These are phyloP conservation scores for Pecten maximus DNA, from an alignment of 2,888 invertebrate species.

Conservation along the genomic window DNA sequence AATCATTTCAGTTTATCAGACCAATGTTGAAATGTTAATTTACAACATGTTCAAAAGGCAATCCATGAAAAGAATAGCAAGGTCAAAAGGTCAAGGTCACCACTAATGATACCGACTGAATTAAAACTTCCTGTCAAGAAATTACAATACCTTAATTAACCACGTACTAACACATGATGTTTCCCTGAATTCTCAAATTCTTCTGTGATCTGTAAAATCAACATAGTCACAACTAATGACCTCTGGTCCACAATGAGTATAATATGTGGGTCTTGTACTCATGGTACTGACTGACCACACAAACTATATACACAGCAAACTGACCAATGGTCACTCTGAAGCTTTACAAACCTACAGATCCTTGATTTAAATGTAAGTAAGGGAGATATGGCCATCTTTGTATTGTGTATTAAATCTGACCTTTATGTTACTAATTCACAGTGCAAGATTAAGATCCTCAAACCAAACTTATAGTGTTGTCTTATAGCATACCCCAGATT, in stretches of 20 bases:
- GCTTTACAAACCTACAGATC: neutral
- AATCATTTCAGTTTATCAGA: no score
- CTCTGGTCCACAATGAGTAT: neutral
- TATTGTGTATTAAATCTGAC: conserved; percentile 5
- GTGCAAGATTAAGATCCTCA: neutral
- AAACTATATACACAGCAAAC: neutral
- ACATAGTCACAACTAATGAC: neutral
- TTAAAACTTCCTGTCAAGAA: neutral
- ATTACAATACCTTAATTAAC: neutral
- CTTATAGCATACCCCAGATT: neutral
- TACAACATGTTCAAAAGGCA: neutral
- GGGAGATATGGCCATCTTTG: neutral
- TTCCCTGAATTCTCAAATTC: neutral
- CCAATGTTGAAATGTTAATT: no score
- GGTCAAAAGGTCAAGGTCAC: conserved; percentile 7
- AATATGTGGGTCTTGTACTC: neutral
- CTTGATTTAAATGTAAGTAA: neutral
- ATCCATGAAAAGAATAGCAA: neutral
- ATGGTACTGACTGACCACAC: neutral
- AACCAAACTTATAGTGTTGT: neutral
- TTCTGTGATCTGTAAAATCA: neutral
- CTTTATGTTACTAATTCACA: neutral
- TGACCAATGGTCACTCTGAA: neutral
- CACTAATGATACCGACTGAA: neutral
- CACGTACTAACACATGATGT: neutral